A percentile compares a stretch with the other conserved stretches of the same genome.
Evolutionary conservation across 2,888 invertebrate species (phyloP).

Genomic region (Hydroisotoma schaefferi): DNA sequence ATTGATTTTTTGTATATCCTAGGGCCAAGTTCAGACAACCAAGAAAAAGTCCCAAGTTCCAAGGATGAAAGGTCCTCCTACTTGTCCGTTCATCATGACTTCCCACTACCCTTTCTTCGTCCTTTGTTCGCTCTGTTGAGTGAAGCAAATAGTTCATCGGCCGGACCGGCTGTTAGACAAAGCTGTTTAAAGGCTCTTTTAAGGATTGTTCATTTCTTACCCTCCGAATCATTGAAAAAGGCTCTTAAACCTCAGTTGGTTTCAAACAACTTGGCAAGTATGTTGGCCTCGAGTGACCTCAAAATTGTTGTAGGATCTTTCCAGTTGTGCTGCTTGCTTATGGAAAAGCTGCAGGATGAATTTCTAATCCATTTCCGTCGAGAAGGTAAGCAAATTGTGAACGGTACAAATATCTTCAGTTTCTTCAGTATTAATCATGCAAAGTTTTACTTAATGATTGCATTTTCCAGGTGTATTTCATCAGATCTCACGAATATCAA

Average conservation of each 20-base stretch:
- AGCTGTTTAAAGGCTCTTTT: slow-evolving; percentile 93
- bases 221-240: slow-evolving; percentile 74
- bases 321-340: slow-evolving; percentile 94
- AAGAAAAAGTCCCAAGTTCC: neutral
- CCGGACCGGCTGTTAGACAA: slow-evolving; percentile 94
- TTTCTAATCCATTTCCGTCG: slow-evolving; percentile 93
- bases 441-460: neutral
- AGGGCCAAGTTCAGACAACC: neutral
- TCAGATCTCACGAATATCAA: slow-evolving; percentile 47
- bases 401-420: slow-evolving; percentile 1
- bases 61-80: slow-evolving; percentile 67
- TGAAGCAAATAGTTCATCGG: slow-evolving; percentile 97
- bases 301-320: slow-evolving; percentile 94
- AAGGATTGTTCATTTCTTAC: slow-evolving; percentile 93
- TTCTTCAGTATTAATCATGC: neutral
- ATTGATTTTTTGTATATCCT: neutral
- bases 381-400: slow-evolving; percentile 65
- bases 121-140: slow-evolving; percentile 91
- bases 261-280: slow-evolving; percentile 95
- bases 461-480: slow-evolving; percentile 44
- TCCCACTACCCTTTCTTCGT: slow-evolving; percentile 66
- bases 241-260: slow-evolving; percentile 69
- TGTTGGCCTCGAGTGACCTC: slow-evolving; percentile 95
- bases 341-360: slow-evolving; percentile 92
- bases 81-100: slow-evolving; percentile 65